These are phyloP conservation scores for Hydriomena furcata DNA, from an alignment of 2,888 invertebrate genomes.

Conservation along the genomic window DNA sequence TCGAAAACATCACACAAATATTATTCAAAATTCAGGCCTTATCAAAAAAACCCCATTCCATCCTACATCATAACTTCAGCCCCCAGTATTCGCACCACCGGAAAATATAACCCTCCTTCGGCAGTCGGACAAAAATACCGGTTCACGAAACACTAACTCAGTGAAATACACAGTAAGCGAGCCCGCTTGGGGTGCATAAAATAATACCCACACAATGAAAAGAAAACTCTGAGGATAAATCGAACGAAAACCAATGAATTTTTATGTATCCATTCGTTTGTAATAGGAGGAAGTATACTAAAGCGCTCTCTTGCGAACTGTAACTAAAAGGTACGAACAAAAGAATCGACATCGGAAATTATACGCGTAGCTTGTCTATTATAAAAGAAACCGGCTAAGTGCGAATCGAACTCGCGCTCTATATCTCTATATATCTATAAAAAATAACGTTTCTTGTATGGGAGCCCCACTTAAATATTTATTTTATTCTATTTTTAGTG, in stretches of 20 bases:
- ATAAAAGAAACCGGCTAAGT: no score
- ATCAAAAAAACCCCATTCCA: slow-evolving; percentile 19
- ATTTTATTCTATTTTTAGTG: no score
- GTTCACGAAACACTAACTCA: slow-evolving; percentile 33
- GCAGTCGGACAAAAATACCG: slow-evolving; percentile 26
- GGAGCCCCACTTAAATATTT: no score
- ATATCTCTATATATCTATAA: no score
- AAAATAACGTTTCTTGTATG: no score
- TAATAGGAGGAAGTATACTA: slow-evolving; percentile 19
- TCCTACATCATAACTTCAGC: slow-evolving; percentile 23
- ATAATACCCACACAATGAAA: slow-evolving; percentile 65
- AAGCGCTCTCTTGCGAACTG: neutral
- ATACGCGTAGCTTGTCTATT: no score
- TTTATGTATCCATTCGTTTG: slow-evolving; percentile 57
- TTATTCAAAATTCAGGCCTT: slow-evolving; percentile 9
- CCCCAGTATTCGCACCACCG: slow-evolving; percentile 11
- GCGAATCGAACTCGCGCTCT: no score
- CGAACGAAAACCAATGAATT: slow-evolving; percentile 63
- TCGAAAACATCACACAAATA: neutral
- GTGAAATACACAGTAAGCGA: slow-evolving; percentile 33
- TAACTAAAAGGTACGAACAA: no score
- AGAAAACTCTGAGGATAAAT: slow-evolving; percentile 59
- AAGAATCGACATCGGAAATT: no score
- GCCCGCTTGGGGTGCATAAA: slow-evolving; percentile 61
- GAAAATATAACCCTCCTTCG: slow-evolving; percentile 19